Percentiles rank a stretch among this genome's conserved stretches.
phyloP scores from a whole-genome alignment of 1,140 invertebrate genomes.

The Nautilus pompilius region DNA sequence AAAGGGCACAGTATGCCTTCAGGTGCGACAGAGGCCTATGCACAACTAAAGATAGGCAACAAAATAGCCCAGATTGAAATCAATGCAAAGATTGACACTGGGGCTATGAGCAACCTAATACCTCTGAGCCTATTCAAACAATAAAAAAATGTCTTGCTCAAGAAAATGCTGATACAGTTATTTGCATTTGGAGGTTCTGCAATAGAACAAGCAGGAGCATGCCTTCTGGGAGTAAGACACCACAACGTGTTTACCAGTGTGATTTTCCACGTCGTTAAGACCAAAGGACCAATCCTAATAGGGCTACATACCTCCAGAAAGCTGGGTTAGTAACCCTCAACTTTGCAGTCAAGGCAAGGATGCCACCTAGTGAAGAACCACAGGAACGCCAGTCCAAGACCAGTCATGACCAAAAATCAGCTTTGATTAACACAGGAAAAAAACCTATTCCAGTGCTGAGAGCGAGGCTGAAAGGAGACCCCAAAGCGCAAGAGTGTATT shows the following conservation, averaged over 20 bases:
- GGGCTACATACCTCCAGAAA: neutral
- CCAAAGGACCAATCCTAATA: neutral
- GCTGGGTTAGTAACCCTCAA: neutral
- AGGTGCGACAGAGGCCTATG: no score
- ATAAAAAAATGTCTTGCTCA: no score
- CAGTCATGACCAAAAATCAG: neutral
- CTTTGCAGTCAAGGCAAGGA: neutral
- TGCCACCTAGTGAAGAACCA: neutral
- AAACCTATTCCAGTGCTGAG: neutral
- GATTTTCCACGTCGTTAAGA: neutral
- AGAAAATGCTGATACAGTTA: no score
- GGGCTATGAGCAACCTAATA: no score
- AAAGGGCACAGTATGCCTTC: no score
- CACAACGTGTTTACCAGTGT: neutral
- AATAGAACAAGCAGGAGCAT: neutral
- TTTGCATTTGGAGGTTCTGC: no score
- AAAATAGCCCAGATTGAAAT: no score
- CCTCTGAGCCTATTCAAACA: no score
- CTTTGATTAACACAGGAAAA: neutral
- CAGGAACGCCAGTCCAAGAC: neutral
- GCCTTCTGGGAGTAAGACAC: neutral
- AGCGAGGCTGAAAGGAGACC: neutral
- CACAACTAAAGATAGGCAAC: no score
- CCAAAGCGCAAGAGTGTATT: neutral
- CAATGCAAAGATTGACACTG: no score